These are phyloP conservation scores for Euura saliciscinereae DNA, from an alignment of 1,140 invertebrate genomes.

Conservation along the genomic window DNA sequence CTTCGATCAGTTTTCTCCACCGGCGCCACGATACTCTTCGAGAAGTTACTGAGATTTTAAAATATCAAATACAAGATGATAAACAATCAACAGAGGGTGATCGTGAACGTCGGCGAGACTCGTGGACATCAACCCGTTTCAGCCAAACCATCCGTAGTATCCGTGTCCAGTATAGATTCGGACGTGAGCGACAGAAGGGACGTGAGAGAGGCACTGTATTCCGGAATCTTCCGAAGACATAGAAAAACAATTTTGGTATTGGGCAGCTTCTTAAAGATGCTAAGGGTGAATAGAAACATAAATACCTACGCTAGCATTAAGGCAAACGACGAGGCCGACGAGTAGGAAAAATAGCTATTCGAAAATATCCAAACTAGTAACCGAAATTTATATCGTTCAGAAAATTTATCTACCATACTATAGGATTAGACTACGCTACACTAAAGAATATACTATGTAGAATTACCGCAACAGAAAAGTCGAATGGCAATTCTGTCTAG, in stretches of 20 bases:
- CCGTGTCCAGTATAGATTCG: constrained; percentile 58
- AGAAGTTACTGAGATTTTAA: not conserved
- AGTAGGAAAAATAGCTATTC: constrained; percentile 33
- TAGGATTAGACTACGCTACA: not conserved
- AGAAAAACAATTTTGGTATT: constrained; percentile 79
- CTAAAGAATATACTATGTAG: not conserved
- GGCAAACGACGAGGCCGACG: constrained; percentile 61
- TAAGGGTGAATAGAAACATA: constrained; percentile 73
- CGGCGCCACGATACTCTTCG: not conserved
- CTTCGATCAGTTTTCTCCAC: too few species aligned
- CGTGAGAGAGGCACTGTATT: constrained; percentile 76
- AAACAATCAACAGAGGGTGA: constrained; percentile 54
- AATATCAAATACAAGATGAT: constrained; percentile 42
- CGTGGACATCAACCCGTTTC: constrained; percentile 49
- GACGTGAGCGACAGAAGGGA: constrained; percentile 74
- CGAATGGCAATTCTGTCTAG: not conserved
- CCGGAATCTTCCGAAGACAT: constrained; percentile 81
- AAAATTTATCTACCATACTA: not conserved
- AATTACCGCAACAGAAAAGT: not conserved
- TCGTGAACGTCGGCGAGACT: constrained; percentile 44
- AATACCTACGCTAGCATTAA: constrained; percentile 81
- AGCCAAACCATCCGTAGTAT: constrained; percentile 54
- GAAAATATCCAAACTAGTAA: constrained; percentile 13
- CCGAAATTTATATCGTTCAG: not conserved
- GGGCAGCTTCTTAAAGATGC: constrained; percentile 79